These are phyloP conservation scores for Scleropages formosus DNA, from an alignment of 2,797 vertebrate species.

Conservation along the genomic window DNA sequence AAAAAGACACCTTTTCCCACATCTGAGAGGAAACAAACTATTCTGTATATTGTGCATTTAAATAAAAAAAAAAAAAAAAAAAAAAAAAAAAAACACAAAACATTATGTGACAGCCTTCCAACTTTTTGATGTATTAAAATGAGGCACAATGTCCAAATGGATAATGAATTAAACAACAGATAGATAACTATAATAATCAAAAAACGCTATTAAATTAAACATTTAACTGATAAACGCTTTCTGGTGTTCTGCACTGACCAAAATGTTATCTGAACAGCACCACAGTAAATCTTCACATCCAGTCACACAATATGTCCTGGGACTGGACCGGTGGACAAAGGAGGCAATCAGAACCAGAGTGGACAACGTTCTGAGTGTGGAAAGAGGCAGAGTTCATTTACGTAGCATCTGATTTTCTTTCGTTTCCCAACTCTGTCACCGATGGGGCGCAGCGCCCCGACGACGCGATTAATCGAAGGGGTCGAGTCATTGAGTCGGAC, in stretches of 20 bases:
- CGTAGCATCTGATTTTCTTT: not conserved
- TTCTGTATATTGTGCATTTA: too few species aligned
- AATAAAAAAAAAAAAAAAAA: too few species aligned
- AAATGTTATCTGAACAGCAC: not conserved
- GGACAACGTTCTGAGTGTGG: not conserved
- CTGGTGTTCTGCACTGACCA: not conserved
- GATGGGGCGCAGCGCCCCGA: too few species aligned
- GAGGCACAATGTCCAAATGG: not conserved
- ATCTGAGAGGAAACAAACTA: too few species aligned
- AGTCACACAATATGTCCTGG: not conserved
- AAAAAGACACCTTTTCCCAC: too few species aligned
- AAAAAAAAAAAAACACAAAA: not conserved
- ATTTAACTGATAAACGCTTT: not conserved
- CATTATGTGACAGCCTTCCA: too few species aligned
- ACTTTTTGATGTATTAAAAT: not conserved
- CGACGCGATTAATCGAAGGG: not conserved
- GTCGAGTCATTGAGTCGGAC: slow-evolving; percentile 1
- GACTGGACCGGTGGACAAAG: not conserved
- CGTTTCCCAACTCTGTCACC: not conserved
- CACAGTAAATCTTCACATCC: not conserved
- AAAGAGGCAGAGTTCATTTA: not conserved
- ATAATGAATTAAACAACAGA: too few species aligned
- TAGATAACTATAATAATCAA: not conserved
- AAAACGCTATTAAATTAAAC: not conserved
- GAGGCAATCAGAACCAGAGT: too few species aligned